Evolutionary conservation across 2,797 vertebrate genomes (phyloP), one percentile per base, ranked within the genome.

Genomic region (Australoheros facetus): DNA sequence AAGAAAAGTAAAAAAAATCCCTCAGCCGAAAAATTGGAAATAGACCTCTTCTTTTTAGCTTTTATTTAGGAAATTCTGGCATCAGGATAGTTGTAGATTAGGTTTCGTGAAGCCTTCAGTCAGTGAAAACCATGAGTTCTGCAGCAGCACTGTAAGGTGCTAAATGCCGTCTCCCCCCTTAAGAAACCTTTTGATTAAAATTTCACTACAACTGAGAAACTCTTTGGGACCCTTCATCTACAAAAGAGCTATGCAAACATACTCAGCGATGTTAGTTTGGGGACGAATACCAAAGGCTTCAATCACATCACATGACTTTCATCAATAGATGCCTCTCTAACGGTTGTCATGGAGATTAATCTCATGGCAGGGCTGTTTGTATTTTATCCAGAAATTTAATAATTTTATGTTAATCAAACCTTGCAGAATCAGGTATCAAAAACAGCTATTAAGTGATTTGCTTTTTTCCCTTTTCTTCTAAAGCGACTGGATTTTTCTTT

Each of bases 311-410:
- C 54, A 66, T 9, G 62, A 69, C 26, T 48, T 69, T 60, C 74
- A 7, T 72, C n/a, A n/a, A 16, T 48, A 57, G 42, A 76, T 30
- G 51, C 19, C 51, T 32, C 17, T 62, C 7, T 2, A 14, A 48
- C 14, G 34, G 77, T 79, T 26, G 53, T 79, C 70, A 69, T 78
- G 39, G 71, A n/a, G 64, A 79, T 56, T 7, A 56, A 32, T 64
- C 34, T 54, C 17, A 16, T 16, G 56, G 4, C 5, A 58, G 3
- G 17, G 17, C 5, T 60, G 2, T 37, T 54, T 17, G n/a, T 26
- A 3, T 19, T 30, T 69, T 19, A 51, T 66, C 26, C 51, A 19
- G 48, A 10, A 48, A 48, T 7, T 66, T 19, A 66, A 19, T 66
- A 28, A 66, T 66, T 66, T 66, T 2, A 51, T 51, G 59, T 9